These are phyloP conservation scores for Zaprionus inermis DNA, from an alignment of 1,140 invertebrate genomes.

Conservation along the genomic window DNA sequence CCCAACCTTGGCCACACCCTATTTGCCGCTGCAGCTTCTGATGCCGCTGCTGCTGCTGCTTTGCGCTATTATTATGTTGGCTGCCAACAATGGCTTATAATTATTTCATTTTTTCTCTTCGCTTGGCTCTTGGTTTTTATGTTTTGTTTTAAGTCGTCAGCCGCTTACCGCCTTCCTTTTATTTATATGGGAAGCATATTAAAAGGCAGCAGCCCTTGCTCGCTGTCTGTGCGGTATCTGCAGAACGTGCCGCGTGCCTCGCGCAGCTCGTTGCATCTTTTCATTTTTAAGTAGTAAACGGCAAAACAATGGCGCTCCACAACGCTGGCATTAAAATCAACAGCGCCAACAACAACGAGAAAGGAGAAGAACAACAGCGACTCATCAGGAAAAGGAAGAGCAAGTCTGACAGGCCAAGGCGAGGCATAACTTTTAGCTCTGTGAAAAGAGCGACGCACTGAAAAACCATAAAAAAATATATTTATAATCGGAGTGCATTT, in stretches of 20 bases:
- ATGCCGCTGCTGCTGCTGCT: conserved; percentile 12
- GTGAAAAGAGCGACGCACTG: conserved; percentile 19
- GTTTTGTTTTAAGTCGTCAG: conserved; percentile 30
- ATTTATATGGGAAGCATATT: conserved; percentile 21
- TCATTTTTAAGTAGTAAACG: conserved; percentile 55
- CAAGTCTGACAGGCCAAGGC: conserved; percentile 18
- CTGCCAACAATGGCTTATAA: conserved; percentile 73
- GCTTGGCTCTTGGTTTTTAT: conserved; percentile 5
- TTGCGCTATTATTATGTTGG: conserved; percentile 58
- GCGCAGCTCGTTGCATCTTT: conserved; percentile 17
- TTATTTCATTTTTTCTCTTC: conserved; percentile 46
- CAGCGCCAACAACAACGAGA: conserved; percentile 31
- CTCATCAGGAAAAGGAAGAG: conserved; percentile 45
- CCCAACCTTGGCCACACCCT: background rate
- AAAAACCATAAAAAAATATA: conserved; percentile 16
- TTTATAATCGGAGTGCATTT: conserved; percentile 48
- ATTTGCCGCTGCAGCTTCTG: background rate
- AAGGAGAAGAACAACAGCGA: conserved; percentile 37
- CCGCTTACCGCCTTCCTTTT: conserved; percentile 30
- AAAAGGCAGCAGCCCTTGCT: conserved; percentile 7
- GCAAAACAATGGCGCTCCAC: conserved; percentile 57
- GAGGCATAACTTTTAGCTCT: conserved; percentile 12
- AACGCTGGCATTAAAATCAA: conserved; percentile 40
- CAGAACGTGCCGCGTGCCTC: background rate
- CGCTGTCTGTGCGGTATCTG: conserved; percentile 14